Evolutionary conservation across 2,113 vertebrate genomes (phyloP), one percentile per base, ranked within the genome.

Genomic region (Takifugu bimaculatus): DNA sequence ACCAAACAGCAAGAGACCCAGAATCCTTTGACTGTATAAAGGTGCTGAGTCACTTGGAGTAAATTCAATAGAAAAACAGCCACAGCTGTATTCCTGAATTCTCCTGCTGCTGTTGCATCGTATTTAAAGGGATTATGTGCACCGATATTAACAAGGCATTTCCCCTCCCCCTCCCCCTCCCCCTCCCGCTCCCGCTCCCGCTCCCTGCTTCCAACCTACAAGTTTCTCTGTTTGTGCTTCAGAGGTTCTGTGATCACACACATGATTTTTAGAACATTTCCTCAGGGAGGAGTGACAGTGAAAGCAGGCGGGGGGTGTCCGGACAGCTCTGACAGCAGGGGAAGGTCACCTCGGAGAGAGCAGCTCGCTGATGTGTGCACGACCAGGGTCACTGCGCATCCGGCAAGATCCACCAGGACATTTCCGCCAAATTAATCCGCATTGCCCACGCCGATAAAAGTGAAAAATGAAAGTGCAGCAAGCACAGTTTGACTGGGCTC

Each of bases 21-120:
- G 35, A 81, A 80, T 80, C 69, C 26, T 81, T 81, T 85, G 80
- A 81, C 79, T 78, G 76, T 81, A 82, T 79, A 82, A 82, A 84
- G 83, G 74, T 39, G 35, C 35, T 10, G 35, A 39, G 35, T 39
- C 35, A 10, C 35, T 11, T 39, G 35, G 35, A 39, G 35, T 39
- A 1, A 39, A 39, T 39, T 39, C 35, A 39, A 11, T 10, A 11
- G 7, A 39, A 10, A 39, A 39, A 6, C 35, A 39, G 35, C 35
- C 35, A 11, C 20, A 20, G 20, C 20, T 20, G 35, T 11, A 39
- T 2, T 6, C 32, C 20, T 20, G 20, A 7, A 7, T 32, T 7
- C 32, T 7, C 32, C 32, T 35, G 32, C 32, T 35, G 32, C 32
- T 35, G 32, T 5, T 35, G 9, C 4, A 5, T 39, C 7, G 2